Evolutionary conservation across 1,140 invertebrate species (phyloP).

Genomic region (Pseudomyrmex dendroicus): DNA sequence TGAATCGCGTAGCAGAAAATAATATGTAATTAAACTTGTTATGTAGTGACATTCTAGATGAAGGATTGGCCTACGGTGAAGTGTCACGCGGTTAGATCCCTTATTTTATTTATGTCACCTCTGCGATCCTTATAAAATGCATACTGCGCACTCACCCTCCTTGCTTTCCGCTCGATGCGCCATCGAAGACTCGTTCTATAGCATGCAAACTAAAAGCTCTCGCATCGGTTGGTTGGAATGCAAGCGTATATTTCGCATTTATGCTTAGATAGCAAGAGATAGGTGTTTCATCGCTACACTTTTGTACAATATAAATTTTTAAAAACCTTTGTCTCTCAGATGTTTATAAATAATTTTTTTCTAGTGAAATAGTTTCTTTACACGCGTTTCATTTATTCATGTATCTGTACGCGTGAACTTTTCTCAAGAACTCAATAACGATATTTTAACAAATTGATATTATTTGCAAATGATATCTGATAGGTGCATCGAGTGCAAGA

Average conservation of each 20-base stretch:
- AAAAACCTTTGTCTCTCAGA: background rate
- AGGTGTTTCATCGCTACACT: slow-evolving; percentile 13
- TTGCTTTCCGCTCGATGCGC: slow-evolving; percentile 52
- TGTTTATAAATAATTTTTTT: too few species aligned
- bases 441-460: background rate
- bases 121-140: slow-evolving; percentile 54
- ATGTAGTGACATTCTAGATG: slow-evolving; percentile 32
- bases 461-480: background rate
- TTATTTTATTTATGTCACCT: slow-evolving; percentile 55
- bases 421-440: background rate
- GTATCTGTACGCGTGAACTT: background rate
- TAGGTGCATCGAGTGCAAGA: slow-evolving; percentile 9
- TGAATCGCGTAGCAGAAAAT: too few species aligned
- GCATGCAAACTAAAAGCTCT: slow-evolving; percentile 49
- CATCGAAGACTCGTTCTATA: slow-evolving; percentile 42
- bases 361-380: too few species aligned
- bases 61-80: slow-evolving; percentile 41
- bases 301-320: slow-evolving; percentile 6
- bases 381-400: too few species aligned
- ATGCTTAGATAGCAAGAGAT: slow-evolving; percentile 51
- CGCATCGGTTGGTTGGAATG: slow-evolving; percentile 33
- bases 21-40: too few species aligned
- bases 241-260: slow-evolving; percentile 59
- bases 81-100: slow-evolving; percentile 52
- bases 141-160: slow-evolving; percentile 40